phyloP scores from a whole-genome alignment of 1,140 invertebrate genomes.

The Rhyacophila brunnea region DNA sequence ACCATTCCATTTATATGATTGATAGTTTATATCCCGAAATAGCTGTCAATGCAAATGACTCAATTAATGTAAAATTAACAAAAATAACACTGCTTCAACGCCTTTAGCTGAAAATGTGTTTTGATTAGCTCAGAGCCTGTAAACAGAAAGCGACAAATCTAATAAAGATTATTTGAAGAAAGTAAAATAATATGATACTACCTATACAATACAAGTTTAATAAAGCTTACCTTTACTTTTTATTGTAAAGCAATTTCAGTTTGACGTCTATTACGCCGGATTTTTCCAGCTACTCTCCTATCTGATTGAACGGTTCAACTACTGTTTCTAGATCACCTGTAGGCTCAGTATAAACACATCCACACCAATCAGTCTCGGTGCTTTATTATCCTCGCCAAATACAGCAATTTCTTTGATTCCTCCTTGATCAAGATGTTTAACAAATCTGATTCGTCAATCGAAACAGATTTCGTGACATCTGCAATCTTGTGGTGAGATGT shows the following conservation, averaged over 20 bases:
- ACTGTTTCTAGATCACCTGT: slow-evolving; percentile 53
- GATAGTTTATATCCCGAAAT: too few species aligned
- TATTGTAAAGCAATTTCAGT: slow-evolving; percentile 57
- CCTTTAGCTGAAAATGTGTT: too few species aligned
- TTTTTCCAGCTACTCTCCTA: slow-evolving; percentile 55
- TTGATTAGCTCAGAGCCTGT: too few species aligned
- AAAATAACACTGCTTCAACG: too few species aligned
- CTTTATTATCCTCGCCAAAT: slow-evolving; percentile 57
- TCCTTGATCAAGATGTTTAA: slow-evolving; percentile 15
- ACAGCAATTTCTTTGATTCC: slow-evolving; percentile 38
- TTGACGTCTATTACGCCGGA: slow-evolving; percentile 54
- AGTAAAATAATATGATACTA: too few species aligned
- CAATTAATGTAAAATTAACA: too few species aligned
- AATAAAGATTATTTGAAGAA: too few species aligned
- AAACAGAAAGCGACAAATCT: too few species aligned
- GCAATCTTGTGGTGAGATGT: slow-evolving; percentile 41
- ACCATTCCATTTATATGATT: too few species aligned
- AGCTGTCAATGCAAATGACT: too few species aligned
- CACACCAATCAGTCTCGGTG: slow-evolving; percentile 57
- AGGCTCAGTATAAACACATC: slow-evolving; percentile 44
- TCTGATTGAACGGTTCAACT: slow-evolving; percentile 58
- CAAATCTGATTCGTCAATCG: slow-evolving; percentile 8
- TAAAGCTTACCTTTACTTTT: slow-evolving; percentile 49
- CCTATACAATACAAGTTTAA: too few species aligned
- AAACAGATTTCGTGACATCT: slow-evolving; percentile 20